A percentile compares a stretch with the other conserved stretches of the same genome.
phyloP scores from a whole-genome alignment of 2,888 invertebrate species.

The Ommatoiulus sabulosus region DNA sequence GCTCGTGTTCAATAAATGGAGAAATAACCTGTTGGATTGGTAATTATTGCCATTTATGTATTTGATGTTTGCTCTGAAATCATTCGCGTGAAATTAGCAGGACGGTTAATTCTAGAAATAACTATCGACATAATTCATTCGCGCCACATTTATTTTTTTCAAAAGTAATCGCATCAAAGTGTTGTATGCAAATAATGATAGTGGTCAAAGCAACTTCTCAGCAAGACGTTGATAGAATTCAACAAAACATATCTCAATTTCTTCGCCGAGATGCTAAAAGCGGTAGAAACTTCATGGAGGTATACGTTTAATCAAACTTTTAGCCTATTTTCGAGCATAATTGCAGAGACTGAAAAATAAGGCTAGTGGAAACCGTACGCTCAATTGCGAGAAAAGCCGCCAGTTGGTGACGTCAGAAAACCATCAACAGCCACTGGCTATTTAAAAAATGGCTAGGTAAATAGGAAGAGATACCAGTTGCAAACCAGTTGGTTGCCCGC shows the following conservation, averaged over 20 bases:
- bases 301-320: neutral
- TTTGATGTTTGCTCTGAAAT: too few relatives aligned
- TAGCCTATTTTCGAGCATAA: neutral
- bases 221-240: neutral
- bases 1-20: too few relatives aligned
- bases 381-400: neutral
- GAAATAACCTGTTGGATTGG: too few relatives aligned
- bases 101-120: neutral
- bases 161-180: neutral
- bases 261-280: neutral
- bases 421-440: constrained; percentile 26
- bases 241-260: neutral
- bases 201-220: neutral
- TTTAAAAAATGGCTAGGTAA: constrained; percentile 3
- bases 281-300: neutral
- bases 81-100: neutral
- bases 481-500: constrained; percentile 28
- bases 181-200: neutral
- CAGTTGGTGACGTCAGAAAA: neutral
- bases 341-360: constrained; percentile 9
- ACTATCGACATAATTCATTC: neutral
- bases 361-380: constrained; percentile 20
- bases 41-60: too few relatives aligned
- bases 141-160: neutral
- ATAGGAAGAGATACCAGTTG: constrained; percentile 34